Base-by-base conservation (phyloP, 2,888 invertebrate genomes). In the Caenorhabditis panamensis region DNA sequence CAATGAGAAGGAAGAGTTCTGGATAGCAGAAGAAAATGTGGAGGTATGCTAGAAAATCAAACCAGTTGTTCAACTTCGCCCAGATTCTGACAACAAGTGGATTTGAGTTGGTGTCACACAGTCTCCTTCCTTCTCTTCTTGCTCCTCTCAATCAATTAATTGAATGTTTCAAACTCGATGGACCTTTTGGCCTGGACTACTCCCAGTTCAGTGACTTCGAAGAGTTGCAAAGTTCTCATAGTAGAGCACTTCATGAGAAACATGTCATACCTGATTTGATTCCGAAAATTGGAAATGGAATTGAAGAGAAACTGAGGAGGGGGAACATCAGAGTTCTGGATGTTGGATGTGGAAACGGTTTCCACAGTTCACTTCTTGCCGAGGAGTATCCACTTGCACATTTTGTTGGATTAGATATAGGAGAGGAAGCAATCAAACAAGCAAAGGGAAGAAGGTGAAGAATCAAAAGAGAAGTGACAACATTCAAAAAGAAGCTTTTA, bases 391-490 rank as follows among this genome's bases (percentile, higher is more conserved):
- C 89, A 11, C 81, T 84, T 8, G 78, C 82, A 31, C 67, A 83
- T 1, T 86, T 88, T 68, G 63, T 67, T 24, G 89, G 88, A 9
- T 64, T 88, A 8, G 89, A 89, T 66, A 80, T 87, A 44, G 80
- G 79, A 3, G 63, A 54, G 37, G 68, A 75, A 4, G 88, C 87
- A 0, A 80, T 87, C 11, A 31, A 41, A 1, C 37, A 59, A 18
- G 87, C 88, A 1, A 82, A 79, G 22, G 18, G 68, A 22, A 24
- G 62, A 16, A 44, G 6, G 31, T 49, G 24, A 26, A 37, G 16
- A n/a, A 20, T n/a, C 18, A n/a, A 5, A 41, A 41, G 13, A 41
- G 41, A 16, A 3, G 41, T 41, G 9, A 9, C 41, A 36, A 8
- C 36, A 11, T 11, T 36, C 36, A 11, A 41, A 41, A 31, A 6